Conservation (phyloP, 2,888 invertebrate species). For the Malacosoma neustria region DNA sequence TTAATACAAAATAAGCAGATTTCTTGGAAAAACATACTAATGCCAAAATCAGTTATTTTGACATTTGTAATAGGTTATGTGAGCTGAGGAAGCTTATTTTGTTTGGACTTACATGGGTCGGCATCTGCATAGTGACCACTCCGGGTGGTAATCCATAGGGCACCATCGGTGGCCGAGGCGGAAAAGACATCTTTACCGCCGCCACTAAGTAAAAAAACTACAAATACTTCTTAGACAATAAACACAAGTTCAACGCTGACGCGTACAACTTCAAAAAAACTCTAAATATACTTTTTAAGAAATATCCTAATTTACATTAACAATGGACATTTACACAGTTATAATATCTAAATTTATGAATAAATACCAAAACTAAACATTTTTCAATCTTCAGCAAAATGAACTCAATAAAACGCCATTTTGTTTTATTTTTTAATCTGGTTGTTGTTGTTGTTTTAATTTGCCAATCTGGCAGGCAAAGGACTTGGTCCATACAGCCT, state of each 20-base stretch:
- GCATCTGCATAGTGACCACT: conserved; percentile 83
- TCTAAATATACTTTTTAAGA: too few species aligned
- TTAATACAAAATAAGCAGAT: too few species aligned
- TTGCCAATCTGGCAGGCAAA: too few species aligned
- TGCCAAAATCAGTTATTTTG: neutral
- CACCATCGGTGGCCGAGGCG: conserved; percentile 89
- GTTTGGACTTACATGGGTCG: conserved; percentile 79
- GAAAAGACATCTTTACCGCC: conserved; percentile 84
- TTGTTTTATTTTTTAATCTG: neutral
- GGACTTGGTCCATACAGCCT: too few species aligned
- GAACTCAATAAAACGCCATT: neutral
- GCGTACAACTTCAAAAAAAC: conserved; percentile 19
- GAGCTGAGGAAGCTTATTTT: conserved; percentile 20
- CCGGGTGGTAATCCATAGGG: conserved; percentile 83
- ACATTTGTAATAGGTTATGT: neutral
- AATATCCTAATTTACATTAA: too few species aligned
- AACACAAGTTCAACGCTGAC: conserved; percentile 21
- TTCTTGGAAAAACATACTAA: neutral
- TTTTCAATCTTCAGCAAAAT: neutral
- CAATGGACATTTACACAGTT: neutral
- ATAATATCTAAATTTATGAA: neutral
- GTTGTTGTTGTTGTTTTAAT: too few species aligned
- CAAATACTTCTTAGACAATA: conserved; percentile 12
- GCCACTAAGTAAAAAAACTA: neutral
- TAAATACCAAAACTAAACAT: neutral